A percentile compares a stretch with the other conserved stretches of the same genome.
phyloP scores from a whole-genome alignment of 1,140 invertebrate species.

The Calephelis nemesis region DNA sequence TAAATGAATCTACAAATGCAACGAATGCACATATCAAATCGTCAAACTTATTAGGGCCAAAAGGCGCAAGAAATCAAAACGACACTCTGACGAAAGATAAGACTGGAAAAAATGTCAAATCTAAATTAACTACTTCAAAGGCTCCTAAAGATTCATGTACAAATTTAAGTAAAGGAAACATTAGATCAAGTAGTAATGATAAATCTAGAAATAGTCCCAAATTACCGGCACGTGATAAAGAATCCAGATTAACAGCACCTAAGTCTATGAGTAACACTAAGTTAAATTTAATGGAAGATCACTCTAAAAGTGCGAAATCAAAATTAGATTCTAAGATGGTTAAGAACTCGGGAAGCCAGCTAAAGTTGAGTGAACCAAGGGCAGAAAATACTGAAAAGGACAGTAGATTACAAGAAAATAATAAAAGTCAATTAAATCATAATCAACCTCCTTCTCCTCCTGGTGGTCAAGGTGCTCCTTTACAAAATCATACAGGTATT shows the following conservation, averaged over 20 bases:
- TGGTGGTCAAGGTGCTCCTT: conserved; percentile 47
- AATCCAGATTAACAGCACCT: conserved; percentile 72
- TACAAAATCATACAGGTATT: conserved; percentile 83
- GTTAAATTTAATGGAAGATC: conserved; percentile 70
- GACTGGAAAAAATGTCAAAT: conserved; percentile 72
- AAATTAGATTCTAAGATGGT: conserved; percentile 72
- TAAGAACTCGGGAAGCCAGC: conserved; percentile 72
- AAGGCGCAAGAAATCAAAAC: conserved; percentile 62
- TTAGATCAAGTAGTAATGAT: conserved; percentile 61
- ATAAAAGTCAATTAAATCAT: conserved; percentile 48
- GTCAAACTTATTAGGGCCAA: conserved; percentile 67
- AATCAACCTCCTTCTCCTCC: conserved; percentile 45
- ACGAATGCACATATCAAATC: conserved; percentile 75
- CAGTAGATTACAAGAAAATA: conserved; percentile 48
- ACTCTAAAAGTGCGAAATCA: conserved; percentile 52
- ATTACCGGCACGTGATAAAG: conserved; percentile 71
- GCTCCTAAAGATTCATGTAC: conserved; percentile 60
- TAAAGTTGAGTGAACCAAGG: conserved; percentile 63
- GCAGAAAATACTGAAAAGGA: conserved; percentile 45
- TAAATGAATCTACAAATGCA: conserved; percentile 78
- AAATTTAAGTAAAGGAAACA: conserved; percentile 57
- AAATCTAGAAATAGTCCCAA: conserved; percentile 76
- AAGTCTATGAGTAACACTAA: conserved; percentile 73
- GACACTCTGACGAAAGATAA: conserved; percentile 72
- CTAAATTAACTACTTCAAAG: conserved; percentile 69